phyloP scores from a whole-genome alignment of 2,113 vertebrate genomes.

The Sebastes schlegelii region DNA sequence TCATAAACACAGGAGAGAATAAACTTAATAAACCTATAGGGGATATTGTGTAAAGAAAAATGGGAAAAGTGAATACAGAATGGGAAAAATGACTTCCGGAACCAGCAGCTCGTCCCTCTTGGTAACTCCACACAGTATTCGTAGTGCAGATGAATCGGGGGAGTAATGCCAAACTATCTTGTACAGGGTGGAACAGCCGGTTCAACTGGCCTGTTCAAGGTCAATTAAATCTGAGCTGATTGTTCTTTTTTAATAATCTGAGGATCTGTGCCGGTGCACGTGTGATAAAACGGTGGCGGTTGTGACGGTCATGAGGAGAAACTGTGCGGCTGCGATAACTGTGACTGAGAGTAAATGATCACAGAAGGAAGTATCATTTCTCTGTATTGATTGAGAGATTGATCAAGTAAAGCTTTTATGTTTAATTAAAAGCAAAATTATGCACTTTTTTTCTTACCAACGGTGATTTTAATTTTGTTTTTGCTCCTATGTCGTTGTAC shows the following conservation, averaged over 20 bases:
- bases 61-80: not conserved
- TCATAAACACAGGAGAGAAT: not conserved
- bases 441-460: constrained; percentile 87
- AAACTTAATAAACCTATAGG: not conserved
- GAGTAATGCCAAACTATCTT: not conserved
- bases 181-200: not conserved
- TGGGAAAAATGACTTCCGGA: not conserved
- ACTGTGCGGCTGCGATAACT: constrained; percentile 50
- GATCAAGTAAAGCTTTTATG: constrained; percentile 77
- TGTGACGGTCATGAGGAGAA: not conserved
- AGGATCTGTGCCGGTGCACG: constrained; percentile 26
- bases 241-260: constrained; percentile 43
- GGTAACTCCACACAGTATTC: not conserved
- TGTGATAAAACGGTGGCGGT: not conserved
- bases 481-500: constrained; percentile 34
- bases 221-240: constrained; percentile 5
- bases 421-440: constrained; percentile 80
- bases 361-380: constrained; percentile 49
- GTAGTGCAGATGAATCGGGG: not conserved
- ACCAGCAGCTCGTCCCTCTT: not conserved
- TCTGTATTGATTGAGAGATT: constrained; percentile 58
- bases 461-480: constrained; percentile 64
- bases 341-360: constrained; percentile 55
- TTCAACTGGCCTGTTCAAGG: not conserved
- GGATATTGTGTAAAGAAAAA: not conserved